Evolutionary conservation across 2,888 invertebrate genomes (phyloP), one percentile per base, ranked within the genome.

Genomic region (Thysanoteuthis rhombus): DNA sequence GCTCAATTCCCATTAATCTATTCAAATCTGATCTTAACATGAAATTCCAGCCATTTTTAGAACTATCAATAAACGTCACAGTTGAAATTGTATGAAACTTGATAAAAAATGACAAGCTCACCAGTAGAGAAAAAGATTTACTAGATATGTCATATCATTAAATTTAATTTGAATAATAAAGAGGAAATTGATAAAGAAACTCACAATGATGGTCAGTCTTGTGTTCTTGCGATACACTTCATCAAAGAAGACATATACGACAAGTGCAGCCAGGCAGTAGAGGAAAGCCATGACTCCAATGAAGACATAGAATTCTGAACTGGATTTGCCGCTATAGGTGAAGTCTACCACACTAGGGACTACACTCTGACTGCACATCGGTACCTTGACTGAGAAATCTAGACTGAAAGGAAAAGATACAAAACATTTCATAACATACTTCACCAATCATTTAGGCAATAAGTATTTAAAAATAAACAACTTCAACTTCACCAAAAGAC

Each of bases 221-320:
- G 95, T 97, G 95, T 96, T 96, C 92, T 96, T 96, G 90, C 96
- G 95, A 94, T 97, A 97, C 94, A 96, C 94, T 36, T 97, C 96
- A 94, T 96, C 96, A 94, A 97, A 96, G 94, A 97, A 96, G 92
- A 97, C 96, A 96, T 98, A 98, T 94, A 97, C 94, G 93, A 97
- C 96, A 32, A 97, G 94, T 52, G 97, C 96, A n/a, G 96, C 97
- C 42, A 97, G 95, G 93, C 97, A 97, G 95, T 98, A 98, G 90
- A 98, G 97, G 96, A 98, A 97, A n/a, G 98, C 97, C 93, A 98
- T 97, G 58, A 98, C 98, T 75, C 98, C 98, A 94, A 98, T 98
- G 93, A 98, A 98, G 90, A 98, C 98, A 96, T 98, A 98, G 97
- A 98, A 98, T 97, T 98, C 97, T 1, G 98, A 95, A 4, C 96